Base-by-base conservation (phyloP, 2,888 invertebrate species). In the Pseudococcus viburni region DNA sequence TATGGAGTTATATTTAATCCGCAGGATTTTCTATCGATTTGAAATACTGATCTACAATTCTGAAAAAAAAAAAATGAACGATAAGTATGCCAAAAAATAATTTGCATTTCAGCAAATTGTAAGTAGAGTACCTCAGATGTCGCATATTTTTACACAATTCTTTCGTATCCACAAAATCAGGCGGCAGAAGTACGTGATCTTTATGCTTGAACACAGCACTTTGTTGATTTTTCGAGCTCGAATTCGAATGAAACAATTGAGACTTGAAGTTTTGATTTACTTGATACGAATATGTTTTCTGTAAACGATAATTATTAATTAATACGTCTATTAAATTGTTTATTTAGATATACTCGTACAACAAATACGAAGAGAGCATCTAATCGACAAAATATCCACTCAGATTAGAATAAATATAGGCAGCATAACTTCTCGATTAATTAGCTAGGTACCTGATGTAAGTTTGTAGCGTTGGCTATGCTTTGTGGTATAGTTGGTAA, bases 401-500 rank as follows among this genome's bases (percentile, higher is more conserved):
- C 5, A 55, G 17, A 55, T 22, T 22, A 22, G 8, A 22, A 22
- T 11, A 11, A 17, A 39, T 0, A 39, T 33, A 39, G 77, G 39
- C 39, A 22, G 39, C 5, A 19, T 33, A 15, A 33, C 12, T 5
- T 64, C 22, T 64, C 19, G 26, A 59, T 85, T 33, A 85, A 42
- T 46, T 64, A 64, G 7, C 19, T 17, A 85, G 7, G 1, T 39
- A 86, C 86, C 64, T 86, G 17, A 19, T 64, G 86, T 19, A 86
- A 42, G 55, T 86, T 86, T 17, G 86, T 86, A 39, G 48, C 48
- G 33, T 87, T 51, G 33, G 87, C 77, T 33, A 87, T 83, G 55
- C 87, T 87, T 48, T 68, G 33, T 11, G 87, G 87, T 33, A 87
- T 80, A 15, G 80, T 77, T 4, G 87, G 87, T 55, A 87, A 87